Base-by-base conservation (phyloP, 2,888 invertebrate genomes). In the Dioctria linearis region DNA sequence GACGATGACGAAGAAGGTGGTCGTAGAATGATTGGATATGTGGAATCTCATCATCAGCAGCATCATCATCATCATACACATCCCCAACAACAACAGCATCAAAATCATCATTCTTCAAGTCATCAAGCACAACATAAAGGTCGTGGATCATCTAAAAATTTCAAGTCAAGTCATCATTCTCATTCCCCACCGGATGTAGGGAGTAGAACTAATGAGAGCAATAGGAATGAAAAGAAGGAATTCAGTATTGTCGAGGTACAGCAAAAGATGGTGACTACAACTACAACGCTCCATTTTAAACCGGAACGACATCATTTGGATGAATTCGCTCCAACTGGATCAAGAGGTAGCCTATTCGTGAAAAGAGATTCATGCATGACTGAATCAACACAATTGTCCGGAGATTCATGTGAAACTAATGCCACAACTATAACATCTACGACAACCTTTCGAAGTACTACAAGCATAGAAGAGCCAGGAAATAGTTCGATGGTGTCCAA, bases 321-420 rank as follows among this genome's bases (percentile, higher is more conserved):
- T 63, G 83, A 83, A 43, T 83, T 83, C 54, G 61, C 82, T 3
- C 11, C 49, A 2, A 63, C 69, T 2, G 25, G 25, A 25, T 59
- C 46, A 9, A 78, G 80, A 9, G 37, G 69, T n/a, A 83, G 81
- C 79, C 69, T 83, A 3, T 84, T 83, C 54, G 11, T 86, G 0
- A 89, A 88, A 82, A 85, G 88, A 0, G 88, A 88, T 79, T 88
- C 89, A 0, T 88, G 89, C 82, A 86, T 88, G 63, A 88, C 88
- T 0, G 88, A 89, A 71, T 87, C 87, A 73, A 88, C 88, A 0
- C 89, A 88, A 83, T 83, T 88, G 3, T 89, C 89, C 0, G 86
- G 86, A 59, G 88, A 89, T 40, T 89, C 88, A 0, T 85, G 85
- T 3, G 87, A 88, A 59, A 87, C 87, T 3, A 86, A 86, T 51